Base-by-base conservation (phyloP, 2,113 vertebrate genomes). In the Lonchura striata region DNA sequence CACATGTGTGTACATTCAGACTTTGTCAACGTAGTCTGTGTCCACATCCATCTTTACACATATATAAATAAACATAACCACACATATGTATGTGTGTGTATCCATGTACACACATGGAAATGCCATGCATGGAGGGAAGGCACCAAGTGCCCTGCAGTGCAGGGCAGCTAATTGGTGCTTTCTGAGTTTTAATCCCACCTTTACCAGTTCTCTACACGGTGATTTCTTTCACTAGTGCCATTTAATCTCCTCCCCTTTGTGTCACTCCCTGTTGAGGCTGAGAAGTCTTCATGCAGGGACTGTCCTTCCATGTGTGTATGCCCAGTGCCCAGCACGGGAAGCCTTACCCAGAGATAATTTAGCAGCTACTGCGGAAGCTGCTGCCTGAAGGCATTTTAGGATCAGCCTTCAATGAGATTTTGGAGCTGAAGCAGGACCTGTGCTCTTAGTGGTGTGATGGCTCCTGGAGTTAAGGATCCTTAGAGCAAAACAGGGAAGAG, bases 1-100 rank as follows among this genome's bases (percentile, higher is more conserved):
- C 15, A 11, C 2, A 3, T 46, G 9, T 28, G 0, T 6, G 7
- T 30, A 16, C 4, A 1, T 42, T 23, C 23, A 37, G 41, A 20
- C 47, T 76, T 21, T 74, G n/a, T 15, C 46, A 50, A 1, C 7
- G 14, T 5, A 41, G 33, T 7, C 2, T 3, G 27, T 4, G 35
- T 28, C 50, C 10, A 15, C 23, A 6, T 59, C 28, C 46, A 46
- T 11, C 37, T 53, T 56, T 35, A 3, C 31, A 19, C n/a, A 13
- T 5, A 4, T 6, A 4, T 11, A 9, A 37, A 4, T 11, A 9
- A 37, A 54, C 14, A 28, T 4, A 21, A 25, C 31, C 13, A 7
- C 2, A 11, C 23, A 13, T 2, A 10, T 14, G 4, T 16, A 4
- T 8, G 15, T 14, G 12, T 11, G 10, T 20, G 7, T 86, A 3